Evolutionary conservation across 1,140 invertebrate species (phyloP), one percentile per base, ranked within the genome.

Genomic region (Liolophura sinensis): DNA sequence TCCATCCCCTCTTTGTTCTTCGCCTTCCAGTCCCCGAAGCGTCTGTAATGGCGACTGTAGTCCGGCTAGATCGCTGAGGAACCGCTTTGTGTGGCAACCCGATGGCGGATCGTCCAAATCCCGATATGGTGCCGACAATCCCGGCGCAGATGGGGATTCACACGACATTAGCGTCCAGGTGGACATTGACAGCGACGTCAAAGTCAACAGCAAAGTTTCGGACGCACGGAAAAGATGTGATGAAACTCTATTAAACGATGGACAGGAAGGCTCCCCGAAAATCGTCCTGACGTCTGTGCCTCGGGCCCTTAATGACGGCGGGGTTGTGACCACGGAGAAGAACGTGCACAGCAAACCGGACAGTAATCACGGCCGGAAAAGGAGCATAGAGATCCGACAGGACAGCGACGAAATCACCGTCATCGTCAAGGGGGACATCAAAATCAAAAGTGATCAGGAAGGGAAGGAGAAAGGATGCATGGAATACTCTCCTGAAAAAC

Each of bases 361-460:
- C 15, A 24, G 51, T 20, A 24, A 54, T 54, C 51, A 24, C 51
- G 51, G 51, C 5, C 24, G 5, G 27, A 31, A 22, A 1, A 56
- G 61, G 47, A 63, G 67, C 49, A 74, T 74, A 18, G 73, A 74
- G 60, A 74, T 74, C 50, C 48, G 72, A 4, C 73, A 75, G 62
- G 71, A 73, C 50, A 69, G 71, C 27, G 71, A 75, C 65, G 66
- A 75, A 48, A 75, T 75, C 40, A 73, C 67, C 5, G 70, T 74
- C 1, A 67, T 74, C 12, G 68, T 74, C 1, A 69, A 64, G 24
- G 73, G 73, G 11, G 66, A 74, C 48, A 64, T 74, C 18, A 68
- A 60, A 16, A 66, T 74, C 22, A 49, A 66, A 12, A 71, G 58
- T 59, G 63, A 66, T 12, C 20, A 18, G 6, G 58, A 48, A 18